Evolutionary conservation across 2,888 invertebrate genomes (phyloP).

Genomic region (Drosophila austrosaltans): DNA sequence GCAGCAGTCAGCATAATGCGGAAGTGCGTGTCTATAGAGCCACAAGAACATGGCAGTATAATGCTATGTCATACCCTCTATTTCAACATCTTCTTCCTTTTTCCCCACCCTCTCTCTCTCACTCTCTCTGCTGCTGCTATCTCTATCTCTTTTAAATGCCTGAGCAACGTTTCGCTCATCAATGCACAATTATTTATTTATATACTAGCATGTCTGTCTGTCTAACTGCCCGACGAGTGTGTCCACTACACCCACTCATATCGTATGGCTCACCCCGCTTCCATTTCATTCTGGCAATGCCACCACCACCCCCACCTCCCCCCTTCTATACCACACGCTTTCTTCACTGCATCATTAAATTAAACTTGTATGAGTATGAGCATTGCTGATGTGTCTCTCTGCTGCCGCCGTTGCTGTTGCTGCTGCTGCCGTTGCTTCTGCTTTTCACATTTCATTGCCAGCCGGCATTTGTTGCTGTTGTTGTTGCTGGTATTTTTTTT

Average conservation of each 20-base stretch:
- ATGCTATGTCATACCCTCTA: constrained; percentile 24
- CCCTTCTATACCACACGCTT: constrained; percentile 10
- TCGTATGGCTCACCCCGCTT: constrained; percentile 30
- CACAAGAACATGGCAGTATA: constrained; percentile 31
- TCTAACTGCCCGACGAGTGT: constrained; percentile 25
- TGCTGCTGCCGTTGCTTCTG: constrained; percentile 36
- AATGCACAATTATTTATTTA: constrained; percentile 58
- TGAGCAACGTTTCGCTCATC: constrained; percentile 44
- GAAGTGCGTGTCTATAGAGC: constrained; percentile 52
- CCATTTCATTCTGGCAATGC: neutral
- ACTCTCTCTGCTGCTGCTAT: constrained; percentile 23
- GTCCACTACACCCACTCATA: constrained; percentile 38
- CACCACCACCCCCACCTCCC: neutral
- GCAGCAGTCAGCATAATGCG: constrained; percentile 55
- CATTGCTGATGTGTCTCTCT: constrained; percentile 6
- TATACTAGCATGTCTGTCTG: constrained; percentile 49
- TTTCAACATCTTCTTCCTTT: neutral
- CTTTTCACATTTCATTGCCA: constrained; percentile 59
- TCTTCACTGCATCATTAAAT: constrained; percentile 44
- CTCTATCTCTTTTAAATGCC: constrained; percentile 43
- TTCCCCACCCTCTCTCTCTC: neutral
- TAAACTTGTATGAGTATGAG: constrained; percentile 50
- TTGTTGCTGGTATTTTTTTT: constrained; percentile 12
- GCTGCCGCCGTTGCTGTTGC: constrained; percentile 24
- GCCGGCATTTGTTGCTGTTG: constrained; percentile 10